Evolutionary conservation across 2,888 invertebrate genomes (phyloP).

Genomic region (Athripsodes cinereus): DNA sequence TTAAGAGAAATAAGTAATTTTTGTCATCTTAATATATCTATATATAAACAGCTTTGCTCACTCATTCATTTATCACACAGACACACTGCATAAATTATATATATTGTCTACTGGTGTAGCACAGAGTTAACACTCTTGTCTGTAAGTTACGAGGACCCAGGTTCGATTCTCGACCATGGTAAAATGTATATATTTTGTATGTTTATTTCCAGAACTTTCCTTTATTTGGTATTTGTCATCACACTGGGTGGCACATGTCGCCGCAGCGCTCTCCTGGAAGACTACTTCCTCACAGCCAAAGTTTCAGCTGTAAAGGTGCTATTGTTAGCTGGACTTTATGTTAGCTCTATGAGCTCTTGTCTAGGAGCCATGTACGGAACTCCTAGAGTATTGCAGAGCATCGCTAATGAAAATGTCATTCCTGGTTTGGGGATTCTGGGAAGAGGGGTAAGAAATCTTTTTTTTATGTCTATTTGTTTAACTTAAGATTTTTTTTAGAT

Average conservation of each 20-base stretch:
- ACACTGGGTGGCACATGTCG: slow-evolving; percentile 86
- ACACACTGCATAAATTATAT: too few species aligned
- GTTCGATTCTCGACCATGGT: too few species aligned
- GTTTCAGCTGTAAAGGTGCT: slow-evolving; percentile 80
- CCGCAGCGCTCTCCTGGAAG: slow-evolving; percentile 60
- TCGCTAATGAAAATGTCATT: slow-evolving; percentile 92
- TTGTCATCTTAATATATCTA: too few species aligned
- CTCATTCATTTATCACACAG: too few species aligned
- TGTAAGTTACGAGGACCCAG: too few species aligned
- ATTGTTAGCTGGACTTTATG: slow-evolving; percentile 86
- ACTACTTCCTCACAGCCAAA: slow-evolving; percentile 89
- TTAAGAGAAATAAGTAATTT: too few species aligned
- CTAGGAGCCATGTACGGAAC: slow-evolving; percentile 96
- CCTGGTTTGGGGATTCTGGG: slow-evolving; percentile 82
- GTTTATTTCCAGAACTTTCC: slow-evolving; percentile 61
- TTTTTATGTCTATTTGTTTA: too few species aligned
- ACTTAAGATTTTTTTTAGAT: too few species aligned
- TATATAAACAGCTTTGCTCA: too few species aligned
- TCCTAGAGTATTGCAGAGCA: slow-evolving; percentile 89
- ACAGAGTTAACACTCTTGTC: too few species aligned
- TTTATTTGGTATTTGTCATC: slow-evolving; percentile 85
- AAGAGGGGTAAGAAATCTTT: slow-evolving; percentile 65
- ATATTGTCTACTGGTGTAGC: too few species aligned
- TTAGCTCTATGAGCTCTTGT: slow-evolving; percentile 93
- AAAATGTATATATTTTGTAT: too few species aligned